Evolutionary conservation across 2,888 invertebrate species (phyloP).

Genomic region (Gari tellinella): DNA sequence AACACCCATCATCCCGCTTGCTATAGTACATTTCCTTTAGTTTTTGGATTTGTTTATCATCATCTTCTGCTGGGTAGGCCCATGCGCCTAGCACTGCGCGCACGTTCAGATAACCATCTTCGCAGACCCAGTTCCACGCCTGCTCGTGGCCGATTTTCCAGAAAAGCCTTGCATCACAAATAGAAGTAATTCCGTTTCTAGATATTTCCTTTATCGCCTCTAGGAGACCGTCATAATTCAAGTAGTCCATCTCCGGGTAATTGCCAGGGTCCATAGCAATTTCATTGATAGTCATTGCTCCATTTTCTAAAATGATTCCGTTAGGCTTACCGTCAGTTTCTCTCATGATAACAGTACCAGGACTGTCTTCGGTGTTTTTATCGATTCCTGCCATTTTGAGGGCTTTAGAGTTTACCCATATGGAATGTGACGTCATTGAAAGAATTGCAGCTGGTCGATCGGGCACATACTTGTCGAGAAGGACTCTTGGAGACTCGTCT

Average conservation of each 20-base stretch:
- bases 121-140: constrained; percentile 17
- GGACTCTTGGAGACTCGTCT: too few species aligned
- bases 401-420: constrained; percentile 55
- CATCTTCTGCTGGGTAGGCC: too few species aligned
- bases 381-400: constrained; percentile 26
- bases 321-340: constrained; percentile 33
- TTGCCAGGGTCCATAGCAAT: constrained; percentile 27
- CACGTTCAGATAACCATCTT: too few species aligned
- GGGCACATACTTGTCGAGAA: neutral
- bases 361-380: constrained; percentile 8
- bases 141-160: constrained; percentile 38
- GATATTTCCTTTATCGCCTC: too few species aligned
- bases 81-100: too few species aligned
- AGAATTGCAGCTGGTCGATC: constrained; percentile 42
- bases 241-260: too few species aligned
- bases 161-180: constrained; percentile 49
- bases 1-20: constrained; percentile 1
- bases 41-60: too few species aligned
- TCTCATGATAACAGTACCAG: constrained; percentile 52
- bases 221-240: too few species aligned
- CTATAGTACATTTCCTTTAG: too few species aligned
- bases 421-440: constrained; percentile 57
- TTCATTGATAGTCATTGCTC: constrained; percentile 34
- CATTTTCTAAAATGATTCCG: constrained; percentile 55
- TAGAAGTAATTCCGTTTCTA: constrained; percentile 3